Evolutionary conservation across 2,888 invertebrate genomes (phyloP).

Genomic region (Tetragonula carbonaria): DNA sequence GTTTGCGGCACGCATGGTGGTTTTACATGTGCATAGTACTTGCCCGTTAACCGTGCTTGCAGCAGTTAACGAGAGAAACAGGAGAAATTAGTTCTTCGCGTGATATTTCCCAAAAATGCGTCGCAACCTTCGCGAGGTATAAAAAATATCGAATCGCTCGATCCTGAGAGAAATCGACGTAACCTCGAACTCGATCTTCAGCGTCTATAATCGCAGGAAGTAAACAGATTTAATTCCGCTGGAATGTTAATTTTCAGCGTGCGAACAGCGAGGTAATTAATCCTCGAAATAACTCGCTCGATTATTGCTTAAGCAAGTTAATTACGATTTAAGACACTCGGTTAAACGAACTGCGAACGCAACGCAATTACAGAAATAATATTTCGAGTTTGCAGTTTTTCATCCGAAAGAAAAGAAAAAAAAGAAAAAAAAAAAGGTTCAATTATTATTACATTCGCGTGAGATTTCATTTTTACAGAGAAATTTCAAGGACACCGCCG

Average conservation of each 20-base stretch:
- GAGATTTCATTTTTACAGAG: too few species aligned
- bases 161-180: neutral
- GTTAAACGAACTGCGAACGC: constrained; percentile 9
- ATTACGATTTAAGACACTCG: neutral
- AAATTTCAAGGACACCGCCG: too few species aligned
- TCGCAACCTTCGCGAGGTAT: neutral
- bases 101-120: neutral
- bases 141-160: neutral
- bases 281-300: neutral
- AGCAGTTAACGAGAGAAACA: neutral
- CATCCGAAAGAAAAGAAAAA: too few species aligned
- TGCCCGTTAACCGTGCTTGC: constrained; percentile 3
- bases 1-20: constrained; percentile 2
- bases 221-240: neutral
- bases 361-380: too few species aligned
- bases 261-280: neutral
- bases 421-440: too few species aligned
- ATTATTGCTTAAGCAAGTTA: neutral
- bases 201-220: neutral
- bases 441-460: too few species aligned
- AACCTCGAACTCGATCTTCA: neutral
- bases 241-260: neutral
- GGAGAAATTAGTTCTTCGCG: constrained; percentile 10
- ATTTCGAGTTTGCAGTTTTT: too few species aligned
- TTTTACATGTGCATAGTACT: constrained; percentile 3